Base-by-base conservation (phyloP, 1,140 invertebrate genomes). In the Solenopsis fugax region DNA sequence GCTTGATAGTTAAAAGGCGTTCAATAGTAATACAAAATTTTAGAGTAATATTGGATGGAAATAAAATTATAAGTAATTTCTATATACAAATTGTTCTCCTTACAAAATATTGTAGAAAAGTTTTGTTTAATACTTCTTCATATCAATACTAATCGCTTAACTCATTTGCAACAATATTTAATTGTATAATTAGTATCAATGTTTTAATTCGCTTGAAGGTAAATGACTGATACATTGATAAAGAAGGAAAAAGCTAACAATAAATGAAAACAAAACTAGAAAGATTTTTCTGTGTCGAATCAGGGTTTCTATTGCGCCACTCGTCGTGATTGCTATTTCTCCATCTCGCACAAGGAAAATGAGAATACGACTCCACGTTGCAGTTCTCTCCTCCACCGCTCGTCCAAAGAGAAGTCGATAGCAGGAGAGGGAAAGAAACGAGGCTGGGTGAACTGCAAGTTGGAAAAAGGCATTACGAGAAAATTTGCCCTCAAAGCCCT, bases 281-380 rank as follows among this genome's bases (percentile, higher is more conserved):
- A 56, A n/a, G 2, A 24, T 54, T 21, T 81, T 58, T 54, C 12
- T 16, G 10, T 77, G 41, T 77, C 58, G 41, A 78, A 78, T 78
- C 58, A 21, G 60, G 16, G 29, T 85, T 65, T 72, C 87, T 69
- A 58, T 77, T 29, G 82, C 58, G n/a, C 71, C 80, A 90, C 87
- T 90, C 80, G 85, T 71, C 50, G 87, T 88, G 89, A 90, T 90
- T 90, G 80, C 87, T 81, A 85, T 90, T 90, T 84, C 89, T 87
- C 89, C 73, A 75, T 85, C 73, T 73, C 21, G 48, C 24, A n/a
- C 81, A 41, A 73, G 80, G 85, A 89, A 89, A 90, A 90, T 90
- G 87, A 86, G 69, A 85, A 86, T 75, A 77, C 50, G 54, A 64
- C 56, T 29, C 41, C 54, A 54, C 69, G 37, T 50, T 75, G 50